Percentiles rank a stretch among this genome's conserved stretches.
phyloP scores from a whole-genome alignment of 2,113 vertebrate genomes.

The Aptenodytes patagonicus region DNA sequence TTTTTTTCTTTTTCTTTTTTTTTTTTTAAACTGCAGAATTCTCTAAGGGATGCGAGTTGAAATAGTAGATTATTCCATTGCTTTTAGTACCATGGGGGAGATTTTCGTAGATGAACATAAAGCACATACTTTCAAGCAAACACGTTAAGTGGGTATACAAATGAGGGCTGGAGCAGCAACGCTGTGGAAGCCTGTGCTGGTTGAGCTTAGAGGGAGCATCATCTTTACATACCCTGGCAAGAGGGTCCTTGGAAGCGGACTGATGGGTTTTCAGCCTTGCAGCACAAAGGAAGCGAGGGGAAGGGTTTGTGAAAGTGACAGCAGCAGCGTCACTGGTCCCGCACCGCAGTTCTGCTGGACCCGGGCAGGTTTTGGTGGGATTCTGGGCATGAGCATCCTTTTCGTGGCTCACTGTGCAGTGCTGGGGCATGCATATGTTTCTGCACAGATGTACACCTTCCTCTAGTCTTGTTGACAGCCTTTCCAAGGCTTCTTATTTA shows the following conservation, averaged over 20 bases:
- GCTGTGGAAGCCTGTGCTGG: background rate
- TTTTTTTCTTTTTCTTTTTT: background rate
- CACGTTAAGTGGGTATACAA: background rate
- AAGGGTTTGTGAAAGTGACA: background rate
- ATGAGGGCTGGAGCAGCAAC: background rate
- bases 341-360: background rate
- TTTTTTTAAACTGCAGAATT: constrained; percentile 30
- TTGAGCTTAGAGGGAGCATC: background rate
- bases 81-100: constrained; percentile 19
- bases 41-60: constrained; percentile 22
- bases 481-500: constrained; percentile 52
- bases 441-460: constrained; percentile 55
- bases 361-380: background rate
- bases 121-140: background rate
- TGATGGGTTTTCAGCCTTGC: background rate
- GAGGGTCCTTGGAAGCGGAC: background rate
- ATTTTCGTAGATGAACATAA: background rate
- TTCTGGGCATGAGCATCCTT: background rate
- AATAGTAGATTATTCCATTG: constrained; percentile 64
- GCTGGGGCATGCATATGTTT: constrained; percentile 21
- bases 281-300: background rate
- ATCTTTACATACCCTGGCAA: background rate
- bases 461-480: constrained; percentile 48
- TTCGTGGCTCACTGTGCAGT: background rate
- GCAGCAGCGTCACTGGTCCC: background rate